Conservation (phyloP, 1,140 invertebrate species). For the Calephelis nemesis region DNA sequence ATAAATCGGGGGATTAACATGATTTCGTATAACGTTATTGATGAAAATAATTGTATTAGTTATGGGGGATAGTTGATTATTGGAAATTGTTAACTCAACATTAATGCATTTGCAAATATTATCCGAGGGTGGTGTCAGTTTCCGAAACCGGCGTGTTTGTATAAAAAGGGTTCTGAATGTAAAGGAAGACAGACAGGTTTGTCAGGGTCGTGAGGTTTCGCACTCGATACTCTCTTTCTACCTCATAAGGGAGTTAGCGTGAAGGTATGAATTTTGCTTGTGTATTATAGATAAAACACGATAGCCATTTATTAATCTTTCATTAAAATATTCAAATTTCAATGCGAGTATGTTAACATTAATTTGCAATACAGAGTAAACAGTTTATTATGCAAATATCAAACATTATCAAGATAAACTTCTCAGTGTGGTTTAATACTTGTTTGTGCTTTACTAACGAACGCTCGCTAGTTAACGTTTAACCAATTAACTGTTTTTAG, state of each 20-base stretch:
- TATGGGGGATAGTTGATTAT: not conserved
- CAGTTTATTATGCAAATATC: constrained; percentile 10
- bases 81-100: not conserved
- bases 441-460: constrained; percentile 13
- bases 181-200: too few relatives aligned
- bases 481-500: constrained; percentile 18
- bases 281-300: too few relatives aligned
- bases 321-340: too few relatives aligned
- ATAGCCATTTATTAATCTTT: too few relatives aligned
- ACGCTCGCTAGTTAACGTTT: constrained; percentile 13
- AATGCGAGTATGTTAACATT: not conserved
- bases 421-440: constrained; percentile 3
- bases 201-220: too few relatives aligned
- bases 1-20: not conserved
- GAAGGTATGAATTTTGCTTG: too few relatives aligned
- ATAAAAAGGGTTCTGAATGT: too few relatives aligned
- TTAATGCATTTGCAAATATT: too few relatives aligned
- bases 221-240: too few relatives aligned
- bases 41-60: not conserved
- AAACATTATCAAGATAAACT: constrained; percentile 9
- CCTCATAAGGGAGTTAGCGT: too few relatives aligned
- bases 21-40: not conserved
- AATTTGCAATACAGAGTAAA: not conserved
- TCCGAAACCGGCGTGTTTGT: too few relatives aligned
- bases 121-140: too few relatives aligned